Evolutionary conservation across 1,140 invertebrate genomes (phyloP).

Genomic region (Drosophila pachea): DNA sequence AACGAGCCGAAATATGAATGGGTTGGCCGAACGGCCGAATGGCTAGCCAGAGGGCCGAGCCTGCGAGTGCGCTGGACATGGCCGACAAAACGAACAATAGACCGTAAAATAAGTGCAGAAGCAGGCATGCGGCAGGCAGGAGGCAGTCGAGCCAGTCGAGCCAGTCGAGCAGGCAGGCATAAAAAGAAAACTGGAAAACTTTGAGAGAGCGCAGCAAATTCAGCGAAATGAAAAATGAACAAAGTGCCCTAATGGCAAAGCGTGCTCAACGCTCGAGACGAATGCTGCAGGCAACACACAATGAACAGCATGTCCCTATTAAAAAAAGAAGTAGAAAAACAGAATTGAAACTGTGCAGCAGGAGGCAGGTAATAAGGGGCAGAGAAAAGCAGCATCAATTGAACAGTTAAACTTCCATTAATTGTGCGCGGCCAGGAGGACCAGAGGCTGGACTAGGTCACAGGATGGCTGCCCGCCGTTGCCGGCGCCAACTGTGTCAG

Average conservation of each 20-base stretch:
- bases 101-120: slow-evolving; percentile 77
- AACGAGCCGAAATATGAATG: slow-evolving; percentile 65
- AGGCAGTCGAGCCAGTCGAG: too few species aligned
- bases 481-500: slow-evolving; percentile 64
- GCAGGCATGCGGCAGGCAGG: slow-evolving; percentile 38
- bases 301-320: slow-evolving; percentile 69
- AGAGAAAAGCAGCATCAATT: slow-evolving; percentile 66
- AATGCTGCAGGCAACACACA: slow-evolving; percentile 20
- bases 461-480: background rate
- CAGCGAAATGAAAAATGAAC: slow-evolving; percentile 77
- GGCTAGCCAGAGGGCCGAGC: slow-evolving; percentile 40
- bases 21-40: slow-evolving; percentile 40
- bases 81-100: slow-evolving; percentile 76
- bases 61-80: slow-evolving; percentile 59
- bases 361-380: slow-evolving; percentile 5
- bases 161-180: slow-evolving; percentile 24
- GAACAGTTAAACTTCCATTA: slow-evolving; percentile 79
- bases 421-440: slow-evolving; percentile 55
- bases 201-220: slow-evolving; percentile 65
- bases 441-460: background rate
- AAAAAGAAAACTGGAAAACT: slow-evolving; percentile 63
- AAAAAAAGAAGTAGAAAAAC: slow-evolving; percentile 45
- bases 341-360: slow-evolving; percentile 12
- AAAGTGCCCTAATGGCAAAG: slow-evolving; percentile 72
- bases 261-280: slow-evolving; percentile 9